Base-by-base conservation (phyloP, 2,797 vertebrate species). In the Alcedo atthis region DNA sequence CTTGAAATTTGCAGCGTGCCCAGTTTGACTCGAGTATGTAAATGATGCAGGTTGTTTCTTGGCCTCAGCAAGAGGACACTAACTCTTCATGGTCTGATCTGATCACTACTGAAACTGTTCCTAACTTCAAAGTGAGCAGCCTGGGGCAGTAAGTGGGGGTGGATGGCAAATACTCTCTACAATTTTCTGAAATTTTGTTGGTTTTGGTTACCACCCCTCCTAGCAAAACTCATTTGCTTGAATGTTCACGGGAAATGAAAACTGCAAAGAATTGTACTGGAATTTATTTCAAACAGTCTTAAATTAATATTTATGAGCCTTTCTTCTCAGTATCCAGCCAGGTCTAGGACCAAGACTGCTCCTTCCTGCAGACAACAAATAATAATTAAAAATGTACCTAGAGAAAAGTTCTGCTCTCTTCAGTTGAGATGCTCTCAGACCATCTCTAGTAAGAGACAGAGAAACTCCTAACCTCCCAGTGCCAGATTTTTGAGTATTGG, bases 221-320 rank as follows among this genome's bases (percentile, higher is more conserved):
- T 26, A 81, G 55, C 16, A 85, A 86, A 95, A 87, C 5, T 40
- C 20, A 28, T 75, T 87, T 2, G 2, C n/a, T 66, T 55, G 26
- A 74, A 58, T 53, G 46, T 88, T 92, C 0, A 0, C 37, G 42
- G 71, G 69, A 86, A 94, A 62, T 8, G 71, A 87, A 93, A 90
- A 2, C 18, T 68, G 77, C 42, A 54, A 64, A 15, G 17, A 84
- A 93, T 40, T 91, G 40, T 33, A 37, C 48, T 69, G 54, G 76
- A 88, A 82, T 85, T 87, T 85, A 87, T 86, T 59, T 71, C 43
- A 22, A 86, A 64, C 9, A 45, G 20, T 63, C 78, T 71, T 4
- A 67, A 73, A 88, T 87, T 7, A 67, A 67, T 84, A 87, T 81
- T 87, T 88, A 87, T 85, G 46, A 91, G 30, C 13, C 13, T 66